A percentile compares a stretch with the other conserved stretches of the same genome.
Evolutionary conservation across 2,113 vertebrate genomes (phyloP).

Genomic region (Odocoileus hemionus): DNA sequence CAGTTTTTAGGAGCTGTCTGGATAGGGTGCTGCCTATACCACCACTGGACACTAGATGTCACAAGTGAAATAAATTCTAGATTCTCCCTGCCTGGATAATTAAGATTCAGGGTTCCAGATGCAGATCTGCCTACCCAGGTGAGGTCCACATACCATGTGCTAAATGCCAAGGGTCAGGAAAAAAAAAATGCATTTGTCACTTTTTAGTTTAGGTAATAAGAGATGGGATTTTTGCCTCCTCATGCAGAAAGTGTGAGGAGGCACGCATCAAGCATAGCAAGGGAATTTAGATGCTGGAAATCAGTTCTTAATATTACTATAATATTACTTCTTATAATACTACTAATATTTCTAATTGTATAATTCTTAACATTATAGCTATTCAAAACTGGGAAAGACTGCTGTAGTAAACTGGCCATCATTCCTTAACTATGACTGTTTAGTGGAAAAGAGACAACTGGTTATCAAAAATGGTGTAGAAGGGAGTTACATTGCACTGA

Average conservation of each 20-base stretch:
- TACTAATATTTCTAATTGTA: neutral
- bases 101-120: neutral
- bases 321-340: neutral
- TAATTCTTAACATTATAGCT: neutral
- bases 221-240: neutral
- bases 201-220: neutral
- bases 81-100: neutral
- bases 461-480: neutral
- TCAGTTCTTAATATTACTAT: neutral
- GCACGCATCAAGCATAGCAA: neutral
- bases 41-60: neutral
- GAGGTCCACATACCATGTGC: neutral
- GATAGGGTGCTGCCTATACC: neutral
- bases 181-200: neutral
- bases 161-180: neutral
- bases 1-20: neutral
- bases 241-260: neutral
- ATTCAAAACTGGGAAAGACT: neutral
- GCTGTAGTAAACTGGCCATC: neutral
- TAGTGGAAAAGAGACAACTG: neutral
- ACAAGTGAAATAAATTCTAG: neutral
- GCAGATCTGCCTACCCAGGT: neutral
- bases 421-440: neutral
- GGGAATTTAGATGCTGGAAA: neutral
- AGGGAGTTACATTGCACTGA: neutral